A percentile compares a stretch with the other conserved stretches of the same genome.
Conservation (phyloP, 2,888 invertebrate genomes). For the Pandemis heparana region DNA sequence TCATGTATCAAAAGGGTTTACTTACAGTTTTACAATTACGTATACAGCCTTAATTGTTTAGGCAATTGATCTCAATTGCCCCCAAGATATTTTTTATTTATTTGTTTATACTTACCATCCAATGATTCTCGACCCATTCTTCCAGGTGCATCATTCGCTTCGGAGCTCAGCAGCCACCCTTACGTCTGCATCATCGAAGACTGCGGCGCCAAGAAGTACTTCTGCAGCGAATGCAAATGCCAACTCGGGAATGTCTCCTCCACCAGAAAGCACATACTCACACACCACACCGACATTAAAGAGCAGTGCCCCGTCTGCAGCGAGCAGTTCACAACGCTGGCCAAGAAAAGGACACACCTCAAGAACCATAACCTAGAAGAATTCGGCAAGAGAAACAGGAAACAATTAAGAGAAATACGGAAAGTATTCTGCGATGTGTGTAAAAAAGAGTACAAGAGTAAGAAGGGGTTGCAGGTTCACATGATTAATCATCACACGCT, state of each 20-base stretch:
- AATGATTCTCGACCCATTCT: not conserved
- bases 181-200: slow-evolving; percentile 9
- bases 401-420: not conserved
- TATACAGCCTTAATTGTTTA: too few relatives aligned
- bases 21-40: too few relatives aligned
- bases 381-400: slow-evolving; percentile 1
- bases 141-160: slow-evolving; percentile 12
- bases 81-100: too few relatives aligned
- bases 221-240: slow-evolving; percentile 15
- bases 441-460: slow-evolving; percentile 1
- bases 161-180: slow-evolving; percentile 7
- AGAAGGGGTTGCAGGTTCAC: slow-evolving; percentile 3
- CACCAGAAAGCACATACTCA: slow-evolving; percentile 11
- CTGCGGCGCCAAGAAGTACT: slow-evolving; percentile 6
- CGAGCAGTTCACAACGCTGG: slow-evolving; percentile 15
- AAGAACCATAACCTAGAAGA: slow-evolving; percentile 16
- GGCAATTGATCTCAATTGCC: too few relatives aligned
- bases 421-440: slow-evolving; percentile 11
- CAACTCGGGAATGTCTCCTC: not conserved
- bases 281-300: slow-evolving; percentile 12
- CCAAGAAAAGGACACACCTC: slow-evolving; percentile 16
- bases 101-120: not conserved
- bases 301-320: slow-evolving; percentile 22
- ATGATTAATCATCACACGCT: slow-evolving; percentile 26
- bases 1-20: too few relatives aligned